Evolutionary conservation across 2,888 invertebrate species (phyloP).

Genomic region (Geotrupes spiniger): DNA sequence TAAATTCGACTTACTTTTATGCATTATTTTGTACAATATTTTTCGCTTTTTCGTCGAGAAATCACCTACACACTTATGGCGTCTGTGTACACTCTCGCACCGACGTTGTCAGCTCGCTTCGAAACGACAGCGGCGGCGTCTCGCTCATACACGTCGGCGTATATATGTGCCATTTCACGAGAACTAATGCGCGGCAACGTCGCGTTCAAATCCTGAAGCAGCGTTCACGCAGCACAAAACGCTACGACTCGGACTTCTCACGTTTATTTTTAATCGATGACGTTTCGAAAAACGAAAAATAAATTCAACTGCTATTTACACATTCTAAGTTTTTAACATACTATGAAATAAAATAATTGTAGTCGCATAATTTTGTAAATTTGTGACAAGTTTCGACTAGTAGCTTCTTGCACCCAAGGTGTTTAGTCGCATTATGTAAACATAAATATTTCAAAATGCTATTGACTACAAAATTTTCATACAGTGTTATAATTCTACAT

Average conservation of each 20-base stretch:
- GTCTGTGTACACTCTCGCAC: constrained; percentile 31
- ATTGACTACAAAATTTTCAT: no score
- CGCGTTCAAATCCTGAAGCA: constrained; percentile 13
- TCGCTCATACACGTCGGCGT: not conserved
- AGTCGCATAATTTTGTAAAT: no score
- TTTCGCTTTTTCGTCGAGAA: constrained; percentile 33
- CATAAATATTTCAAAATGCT: no score
- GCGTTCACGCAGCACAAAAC: constrained; percentile 12
- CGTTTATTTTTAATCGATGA: no score
- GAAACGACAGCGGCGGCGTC: constrained; percentile 12
- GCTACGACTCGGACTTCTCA: not conserved
- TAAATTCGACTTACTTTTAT: constrained; percentile 34
- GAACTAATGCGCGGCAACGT: constrained; percentile 19
- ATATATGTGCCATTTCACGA: constrained; percentile 18
- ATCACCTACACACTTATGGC: constrained; percentile 40
- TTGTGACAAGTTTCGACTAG: no score
- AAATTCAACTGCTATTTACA: no score
- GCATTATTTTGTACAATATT: constrained; percentile 34
- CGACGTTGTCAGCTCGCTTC: constrained; percentile 26
- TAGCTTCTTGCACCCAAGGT: no score
- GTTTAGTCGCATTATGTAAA: no score
- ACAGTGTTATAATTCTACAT: no score
- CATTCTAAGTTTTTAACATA: no score
- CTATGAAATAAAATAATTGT: no score
- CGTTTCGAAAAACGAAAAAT: no score